Base-by-base conservation (phyloP, 2,888 invertebrate genomes). In the Eristalis intricaria region DNA sequence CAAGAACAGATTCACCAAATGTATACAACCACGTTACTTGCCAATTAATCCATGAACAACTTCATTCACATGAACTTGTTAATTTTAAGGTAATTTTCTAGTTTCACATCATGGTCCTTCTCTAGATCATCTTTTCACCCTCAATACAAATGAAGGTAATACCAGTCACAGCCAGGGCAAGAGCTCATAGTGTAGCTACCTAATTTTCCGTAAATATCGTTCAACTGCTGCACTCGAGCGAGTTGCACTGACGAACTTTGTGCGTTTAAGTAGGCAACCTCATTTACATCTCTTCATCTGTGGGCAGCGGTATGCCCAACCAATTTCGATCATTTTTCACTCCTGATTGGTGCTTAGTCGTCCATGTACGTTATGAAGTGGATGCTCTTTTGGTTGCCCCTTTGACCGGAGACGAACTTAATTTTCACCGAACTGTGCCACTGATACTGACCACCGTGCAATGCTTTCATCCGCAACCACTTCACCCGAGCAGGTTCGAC, bases 361-460 rank as follows among this genome's bases (percentile, higher is more conserved):
- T 38, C 26, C 56, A 26, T 56, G 23, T 29, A 13, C 38, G 56
- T 64, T 50, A n/a, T 50, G 22, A 56, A 38, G 29, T 38, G 40
- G 58, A 56, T 70, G 78, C 64, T 43, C 65, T 78, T 50, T 29
- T 35, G 40, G 19, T 71, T 58, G 58, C 58, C 58, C 64, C 29
- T 78, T 71, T 78, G 70, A 78, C 65, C 40, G n/a, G 2, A 40
- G 40, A 69, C 58, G 23, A 29, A 65, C 58, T 71, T 78, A 58
- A 78, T 56, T 78, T 40, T 40, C 50, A 50, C n/a, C 64, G 65
- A 65, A 65, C 50, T 50, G 19, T 40, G 40, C 58, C 19, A 56
- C 40, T 29, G 70, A 65, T 26, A 64, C 23, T 22, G 70, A 58
- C 50, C 50, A 19, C 50, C 50, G 19, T 8, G 29, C 43, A 69